Conservation (phyloP, 2,797 vertebrate species). For the Anolis apletophallus region DNA sequence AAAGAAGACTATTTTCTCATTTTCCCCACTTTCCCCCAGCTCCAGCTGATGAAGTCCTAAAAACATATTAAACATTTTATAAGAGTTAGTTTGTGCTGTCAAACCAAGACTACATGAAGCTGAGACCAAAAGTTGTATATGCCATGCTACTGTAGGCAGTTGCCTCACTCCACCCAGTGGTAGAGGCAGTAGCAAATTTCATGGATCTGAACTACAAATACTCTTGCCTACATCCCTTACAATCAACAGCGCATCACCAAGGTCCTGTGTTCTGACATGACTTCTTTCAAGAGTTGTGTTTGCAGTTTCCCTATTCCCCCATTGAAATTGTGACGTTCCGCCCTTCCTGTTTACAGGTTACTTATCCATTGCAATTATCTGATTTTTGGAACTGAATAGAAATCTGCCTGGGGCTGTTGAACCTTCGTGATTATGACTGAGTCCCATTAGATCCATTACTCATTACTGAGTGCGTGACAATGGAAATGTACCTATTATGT, state of each 20-base stretch:
- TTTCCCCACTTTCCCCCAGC: too few relatives aligned
- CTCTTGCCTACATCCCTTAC: slow-evolving; percentile 44
- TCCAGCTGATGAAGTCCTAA: too few relatives aligned
- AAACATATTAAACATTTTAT: too few relatives aligned
- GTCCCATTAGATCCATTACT: slow-evolving; percentile 47
- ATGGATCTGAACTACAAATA: not conserved
- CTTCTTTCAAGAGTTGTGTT: not conserved
- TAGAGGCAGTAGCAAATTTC: not conserved
- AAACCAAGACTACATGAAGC: too few relatives aligned
- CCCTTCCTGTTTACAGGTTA: slow-evolving; percentile 33
- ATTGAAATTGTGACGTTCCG: not conserved
- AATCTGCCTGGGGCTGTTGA: slow-evolving; percentile 43
- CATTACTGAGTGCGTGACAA: slow-evolving; percentile 37
- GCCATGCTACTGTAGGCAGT: not conserved
- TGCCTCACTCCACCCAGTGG: not conserved
- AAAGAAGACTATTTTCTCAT: too few relatives aligned
- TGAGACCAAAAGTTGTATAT: not conserved
- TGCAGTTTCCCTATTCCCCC: not conserved
- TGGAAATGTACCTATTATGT: not conserved
- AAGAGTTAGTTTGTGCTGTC: too few relatives aligned
- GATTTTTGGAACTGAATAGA: slow-evolving; percentile 26
- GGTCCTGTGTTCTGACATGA: slow-evolving; percentile 48
- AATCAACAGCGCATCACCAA: slow-evolving; percentile 40
- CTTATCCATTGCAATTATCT: slow-evolving; percentile 47
- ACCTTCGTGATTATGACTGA: slow-evolving; percentile 31